These are phyloP conservation scores for Sphaeridia pumilis DNA, from an alignment of 2,888 invertebrate species.

Conservation along the genomic window DNA sequence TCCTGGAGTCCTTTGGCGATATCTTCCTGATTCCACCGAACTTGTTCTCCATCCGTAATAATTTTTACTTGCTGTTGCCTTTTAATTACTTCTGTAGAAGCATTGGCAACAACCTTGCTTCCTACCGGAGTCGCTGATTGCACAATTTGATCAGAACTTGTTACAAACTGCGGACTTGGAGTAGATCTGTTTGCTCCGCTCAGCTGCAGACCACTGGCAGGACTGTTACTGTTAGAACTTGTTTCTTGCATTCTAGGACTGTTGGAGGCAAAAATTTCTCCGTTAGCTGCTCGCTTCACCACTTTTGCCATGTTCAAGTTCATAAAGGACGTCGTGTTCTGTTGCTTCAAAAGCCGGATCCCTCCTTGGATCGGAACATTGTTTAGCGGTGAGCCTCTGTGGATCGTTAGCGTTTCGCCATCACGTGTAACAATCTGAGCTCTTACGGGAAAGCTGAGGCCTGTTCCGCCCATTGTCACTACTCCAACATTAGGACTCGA, in stretches of 20 bases:
- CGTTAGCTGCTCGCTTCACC: conserved; percentile 26
- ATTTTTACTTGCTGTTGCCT: too few relatives aligned
- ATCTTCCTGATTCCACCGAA: too few relatives aligned
- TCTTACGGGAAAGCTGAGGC: conserved; percentile 25
- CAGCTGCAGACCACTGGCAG: too few relatives aligned
- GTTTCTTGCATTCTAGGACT: conserved; percentile 2
- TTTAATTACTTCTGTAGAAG: too few relatives aligned
- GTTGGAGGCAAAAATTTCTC: conserved; percentile 15
- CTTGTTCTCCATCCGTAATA: too few relatives aligned
- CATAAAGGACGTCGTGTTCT: too few relatives aligned
- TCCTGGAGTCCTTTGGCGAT: too few relatives aligned
- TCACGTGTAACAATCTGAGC: conserved; percentile 35
- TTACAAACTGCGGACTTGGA: conserved; percentile 6
- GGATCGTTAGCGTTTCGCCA: conserved; percentile 36
- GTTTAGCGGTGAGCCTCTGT: conserved; percentile 27
- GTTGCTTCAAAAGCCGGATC: conserved; percentile 24
- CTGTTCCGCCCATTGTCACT: not conserved
- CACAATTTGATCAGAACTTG: conserved; percentile 6
- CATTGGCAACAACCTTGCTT: too few relatives aligned
- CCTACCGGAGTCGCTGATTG: too few relatives aligned
- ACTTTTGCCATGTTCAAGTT: conserved; percentile 24
- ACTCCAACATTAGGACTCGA: conserved; percentile 5
- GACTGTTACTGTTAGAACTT: not conserved
- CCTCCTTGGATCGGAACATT: conserved; percentile 18
- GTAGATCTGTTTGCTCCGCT: conserved; percentile 4